phyloP scores from a whole-genome alignment of 2,888 invertebrate genomes.

The Trissoscelio sp. region DNA sequence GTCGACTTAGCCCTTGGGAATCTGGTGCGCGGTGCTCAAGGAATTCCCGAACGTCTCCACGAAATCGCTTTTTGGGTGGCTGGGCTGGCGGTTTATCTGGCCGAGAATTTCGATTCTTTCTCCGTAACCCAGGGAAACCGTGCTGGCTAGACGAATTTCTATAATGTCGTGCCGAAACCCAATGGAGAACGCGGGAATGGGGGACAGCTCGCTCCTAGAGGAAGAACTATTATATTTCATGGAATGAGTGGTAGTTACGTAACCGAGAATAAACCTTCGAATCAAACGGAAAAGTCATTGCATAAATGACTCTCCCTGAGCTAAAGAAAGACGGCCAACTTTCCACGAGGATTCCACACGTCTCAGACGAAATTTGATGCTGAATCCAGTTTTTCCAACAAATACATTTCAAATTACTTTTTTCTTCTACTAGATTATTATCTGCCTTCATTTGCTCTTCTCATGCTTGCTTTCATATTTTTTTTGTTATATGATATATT shows the following conservation, averaged over 20 bases:
- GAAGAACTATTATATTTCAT: conserved; percentile 44
- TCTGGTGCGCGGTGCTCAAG: conserved; percentile 52
- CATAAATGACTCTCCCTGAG: conserved; percentile 10
- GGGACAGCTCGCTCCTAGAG: conserved; percentile 8
- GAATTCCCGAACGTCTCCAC: conserved; percentile 64
- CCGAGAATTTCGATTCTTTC: conserved; percentile 67
- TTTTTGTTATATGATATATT: too few relatives aligned
- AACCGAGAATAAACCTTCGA: conserved; percentile 22
- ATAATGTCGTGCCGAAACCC: conserved; percentile 58
- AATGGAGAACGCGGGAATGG: conserved; percentile 8
- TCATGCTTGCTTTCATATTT: too few relatives aligned
- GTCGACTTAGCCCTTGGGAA: conserved; percentile 63
- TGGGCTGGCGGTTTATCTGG: conserved; percentile 65
- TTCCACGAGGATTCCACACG: not conserved
- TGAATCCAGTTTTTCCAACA: not conserved
- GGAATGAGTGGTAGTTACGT: conserved; percentile 45
- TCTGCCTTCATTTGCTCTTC: too few relatives aligned
- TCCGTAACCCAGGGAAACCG: conserved; percentile 52
- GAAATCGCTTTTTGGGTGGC: conserved; percentile 65
- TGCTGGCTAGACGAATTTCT: conserved; percentile 48
- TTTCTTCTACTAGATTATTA: too few relatives aligned
- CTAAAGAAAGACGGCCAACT: not conserved
- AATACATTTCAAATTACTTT: too few relatives aligned
- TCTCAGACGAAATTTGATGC: not conserved
- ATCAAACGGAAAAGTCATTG: conserved; percentile 15